These are phyloP conservation scores for Drosophila setifemur DNA, from an alignment of 1,140 invertebrate species.

Conservation along the genomic window DNA sequence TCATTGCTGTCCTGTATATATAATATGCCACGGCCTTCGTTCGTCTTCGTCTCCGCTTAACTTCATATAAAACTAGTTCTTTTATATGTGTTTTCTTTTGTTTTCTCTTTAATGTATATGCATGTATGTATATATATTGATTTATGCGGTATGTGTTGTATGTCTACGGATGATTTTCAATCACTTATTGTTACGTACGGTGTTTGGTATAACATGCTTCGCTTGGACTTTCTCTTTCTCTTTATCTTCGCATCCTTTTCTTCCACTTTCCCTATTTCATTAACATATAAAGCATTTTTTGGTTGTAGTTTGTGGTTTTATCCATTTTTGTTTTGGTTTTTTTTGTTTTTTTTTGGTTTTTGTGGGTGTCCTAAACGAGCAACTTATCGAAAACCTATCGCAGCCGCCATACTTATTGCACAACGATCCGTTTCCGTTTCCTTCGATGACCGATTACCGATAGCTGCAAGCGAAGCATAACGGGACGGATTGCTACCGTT, in stretches of 20 bases:
- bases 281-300: conserved; percentile 66
- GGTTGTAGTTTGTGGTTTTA: neutral
- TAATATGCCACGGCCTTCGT: conserved; percentile 50
- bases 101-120: conserved; percentile 38
- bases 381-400: too few species aligned
- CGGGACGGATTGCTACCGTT: conserved; percentile 45
- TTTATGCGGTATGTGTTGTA: conserved; percentile 50
- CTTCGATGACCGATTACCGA: conserved; percentile 2
- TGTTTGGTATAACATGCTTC: conserved; percentile 76
- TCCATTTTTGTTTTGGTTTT: neutral
- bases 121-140: conserved; percentile 45
- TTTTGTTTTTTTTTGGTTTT: neutral
- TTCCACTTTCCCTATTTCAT: conserved; percentile 15
- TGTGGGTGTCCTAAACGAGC: conserved; percentile 8
- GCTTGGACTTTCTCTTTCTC: conserved; percentile 47
- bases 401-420: conserved; percentile 15
- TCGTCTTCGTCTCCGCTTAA: conserved; percentile 28
- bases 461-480: conserved; percentile 23
- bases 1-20: conserved; percentile 32
- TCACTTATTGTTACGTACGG: conserved; percentile 82
- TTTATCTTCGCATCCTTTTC: neutral
- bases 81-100: conserved; percentile 22
- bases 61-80: conserved; percentile 71
- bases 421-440: conserved; percentile 18
- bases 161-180: conserved; percentile 81